phyloP scores from a whole-genome alignment of 2,888 invertebrate species.

The Lasioglossum marginatum region DNA sequence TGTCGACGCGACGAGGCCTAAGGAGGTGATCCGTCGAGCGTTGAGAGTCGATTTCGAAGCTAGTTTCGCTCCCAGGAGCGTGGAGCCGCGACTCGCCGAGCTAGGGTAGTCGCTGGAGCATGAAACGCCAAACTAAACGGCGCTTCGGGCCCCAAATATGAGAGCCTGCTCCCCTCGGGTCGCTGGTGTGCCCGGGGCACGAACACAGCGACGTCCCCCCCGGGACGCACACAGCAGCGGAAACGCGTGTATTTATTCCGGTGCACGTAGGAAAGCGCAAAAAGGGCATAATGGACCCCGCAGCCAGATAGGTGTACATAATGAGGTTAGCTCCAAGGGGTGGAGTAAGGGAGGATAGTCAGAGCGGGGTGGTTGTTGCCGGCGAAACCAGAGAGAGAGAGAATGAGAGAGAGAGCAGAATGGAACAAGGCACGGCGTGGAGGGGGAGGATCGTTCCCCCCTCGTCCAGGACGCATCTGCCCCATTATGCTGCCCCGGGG shows the following conservation, averaged over 20 bases:
- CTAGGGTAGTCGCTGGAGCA: slow-evolving; percentile 81
- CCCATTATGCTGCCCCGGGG: slow-evolving; percentile 82
- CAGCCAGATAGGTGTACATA: slow-evolving; percentile 82
- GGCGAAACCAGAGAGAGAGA: slow-evolving; percentile 11
- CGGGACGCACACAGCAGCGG: slow-evolving; percentile 6
- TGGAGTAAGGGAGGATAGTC: slow-evolving; percentile 60
- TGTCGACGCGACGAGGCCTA: slow-evolving; percentile 69
- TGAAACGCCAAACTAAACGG: slow-evolving; percentile 84
- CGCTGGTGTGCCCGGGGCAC: slow-evolving; percentile 5
- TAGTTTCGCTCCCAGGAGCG: slow-evolving; percentile 57
- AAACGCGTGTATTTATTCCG: slow-evolving; percentile 61
- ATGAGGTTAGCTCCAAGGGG: slow-evolving; percentile 76
- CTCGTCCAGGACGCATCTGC: slow-evolving; percentile 81
- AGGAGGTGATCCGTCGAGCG: slow-evolving; percentile 15
- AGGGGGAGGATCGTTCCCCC: slow-evolving; percentile 60
- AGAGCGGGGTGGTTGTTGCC: slow-evolving; percentile 43
- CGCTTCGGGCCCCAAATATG: slow-evolving; percentile 77
- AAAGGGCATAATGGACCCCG: slow-evolving; percentile 82
- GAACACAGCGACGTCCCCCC: neutral
- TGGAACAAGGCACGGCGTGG: slow-evolving; percentile 15
- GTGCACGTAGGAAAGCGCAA: slow-evolving; percentile 71
- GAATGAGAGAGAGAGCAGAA: slow-evolving; percentile 41
- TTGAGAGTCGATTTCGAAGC: slow-evolving; percentile 60
- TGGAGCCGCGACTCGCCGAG: slow-evolving; percentile 48
- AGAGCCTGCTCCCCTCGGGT: slow-evolving; percentile 54